Base-by-base conservation (phyloP, 2,888 invertebrate genomes). In the Drosophila putrida region DNA sequence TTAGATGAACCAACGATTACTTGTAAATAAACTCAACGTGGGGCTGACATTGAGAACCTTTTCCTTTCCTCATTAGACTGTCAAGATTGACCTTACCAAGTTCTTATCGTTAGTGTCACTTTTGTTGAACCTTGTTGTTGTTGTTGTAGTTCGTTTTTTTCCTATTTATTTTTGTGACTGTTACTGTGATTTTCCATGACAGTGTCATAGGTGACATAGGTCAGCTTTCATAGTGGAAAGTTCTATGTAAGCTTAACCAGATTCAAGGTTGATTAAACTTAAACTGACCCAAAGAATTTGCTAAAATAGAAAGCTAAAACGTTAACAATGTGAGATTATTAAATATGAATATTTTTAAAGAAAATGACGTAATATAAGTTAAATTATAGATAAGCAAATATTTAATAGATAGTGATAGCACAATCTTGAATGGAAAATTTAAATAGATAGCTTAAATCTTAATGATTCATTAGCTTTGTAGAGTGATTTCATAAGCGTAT, bases 151-250 rank as follows among this genome's bases (percentile, higher is more conserved):
- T 54, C 20, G 43, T 38, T 36, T 28, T 8, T 39, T 51, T 57
- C 35, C 20, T 41, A 38, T 36, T 55, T 54, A 9, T 53, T 39
- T 54, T 47, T 58, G 35, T 38, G 39, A 28, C 31, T 25, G n/a
- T 11, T 27, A 9, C 35, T 8, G 27, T 53, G 53, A 39, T 38
- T 20, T 47, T 46, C 10, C 46, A 38, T 57, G 44, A 63, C 71
- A 41, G 59, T 62, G 67, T 51, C 71, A 53, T 15, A 55, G 72
- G 54, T 73, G 71, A 71, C 50, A 67, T 38, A 47, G 63, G 71
- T 58, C 60, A 44, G 54, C 15, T 13, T 38, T 27, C 9, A 13
- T 10, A 0, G 27, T n/a, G n/a, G 20, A 31, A 8, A 49, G n/a
- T 36, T 35, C 9, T 13, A 11, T 39, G n/a, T n/a, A 20, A 31